Percentiles rank a stretch among this genome's conserved stretches.
phyloP scores from a whole-genome alignment of 2,888 invertebrate species.

The Doris montereyensis region DNA sequence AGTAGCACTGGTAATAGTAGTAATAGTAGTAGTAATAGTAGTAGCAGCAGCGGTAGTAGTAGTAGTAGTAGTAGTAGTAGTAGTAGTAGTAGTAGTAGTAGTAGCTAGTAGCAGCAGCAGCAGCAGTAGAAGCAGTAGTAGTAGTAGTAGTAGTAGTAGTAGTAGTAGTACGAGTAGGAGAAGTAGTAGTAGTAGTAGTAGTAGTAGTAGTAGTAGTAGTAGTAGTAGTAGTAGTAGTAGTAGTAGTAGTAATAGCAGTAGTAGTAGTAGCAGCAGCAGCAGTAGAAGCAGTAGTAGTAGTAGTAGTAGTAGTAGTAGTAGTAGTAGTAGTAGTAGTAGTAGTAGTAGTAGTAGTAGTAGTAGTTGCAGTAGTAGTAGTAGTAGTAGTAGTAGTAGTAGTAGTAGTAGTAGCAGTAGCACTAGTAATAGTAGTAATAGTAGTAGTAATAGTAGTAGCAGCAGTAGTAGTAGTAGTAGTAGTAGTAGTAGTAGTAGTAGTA shows the following conservation, averaged over 20 bases:
- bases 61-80: slow-evolving; percentile 37
- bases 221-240: slow-evolving; percentile 21
- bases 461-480: slow-evolving; percentile 10
- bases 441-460: slow-evolving; percentile 16
- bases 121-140: no score
- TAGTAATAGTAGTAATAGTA: slow-evolving; percentile 11
- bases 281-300: no score
- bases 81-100: slow-evolving; percentile 35
- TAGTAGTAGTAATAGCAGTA: slow-evolving; percentile 21
- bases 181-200: slow-evolving; percentile 27
- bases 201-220: slow-evolving; percentile 23
- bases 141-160: no score
- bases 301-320: slow-evolving; percentile 26
- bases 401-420: no score
- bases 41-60: slow-evolving; percentile 30
- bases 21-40: slow-evolving; percentile 27
- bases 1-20: slow-evolving; percentile 27
- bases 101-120: not conserved
- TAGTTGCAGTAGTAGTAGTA: no score
- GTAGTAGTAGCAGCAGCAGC: not conserved
- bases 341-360: slow-evolving; percentile 30
- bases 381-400: slow-evolving; percentile 32
- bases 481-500: slow-evolving; percentile 6
- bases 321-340: slow-evolving; percentile 34
- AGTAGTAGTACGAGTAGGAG: no score